Evolutionary conservation across 2,113 vertebrate species (phyloP), one percentile per base, ranked within the genome.

Genomic region (Acrocephalus arundinaceus): DNA sequence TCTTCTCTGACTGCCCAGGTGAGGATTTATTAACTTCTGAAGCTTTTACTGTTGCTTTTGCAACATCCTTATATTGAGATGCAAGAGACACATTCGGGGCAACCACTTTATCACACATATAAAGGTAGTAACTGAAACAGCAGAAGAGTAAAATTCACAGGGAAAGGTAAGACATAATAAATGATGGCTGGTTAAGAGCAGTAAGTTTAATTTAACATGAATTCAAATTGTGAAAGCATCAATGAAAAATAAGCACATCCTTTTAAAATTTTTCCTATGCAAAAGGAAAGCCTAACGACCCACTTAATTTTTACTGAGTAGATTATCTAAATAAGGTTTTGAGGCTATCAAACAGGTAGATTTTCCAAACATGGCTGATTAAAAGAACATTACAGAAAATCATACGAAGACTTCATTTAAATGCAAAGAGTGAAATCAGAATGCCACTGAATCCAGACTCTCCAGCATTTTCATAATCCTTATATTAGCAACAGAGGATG

Each of bases 91-190:
- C 99, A 54, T 99, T 99, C 41, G 99, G 99, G 25, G 99, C 99
- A 97, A 99, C 98, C 98, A 99, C 98, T 97, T 99, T 99, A 97
- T 99, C 99, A 72, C 99, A 99, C 81, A 99, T 99, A 95, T 99
- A 99, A 95, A 99, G 98, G 98, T 98, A 99, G 98, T 99, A 99
- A 96, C 99, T 99, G 97, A 72, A 98, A 97, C 49, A 81, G 93
- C 5, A 96, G 59, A 97, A 94, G 39, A 74, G 30, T 20, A 84
- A 74, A 97, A 83, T 57, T 77, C 70, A 65, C 13, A 93, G 79
- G 43, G 54, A 91, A 59, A 89, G 48, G n/a, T 62, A 79, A 92
- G 30, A 66, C 39, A 67, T 49, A 92, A 85, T 19, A 87, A 77
- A 87, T 14, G 20, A 74, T 59, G 48, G 37, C 27, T 73, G 78